Conservation (phyloP, 2,888 invertebrate species). For the Acanthopleura granulata region DNA sequence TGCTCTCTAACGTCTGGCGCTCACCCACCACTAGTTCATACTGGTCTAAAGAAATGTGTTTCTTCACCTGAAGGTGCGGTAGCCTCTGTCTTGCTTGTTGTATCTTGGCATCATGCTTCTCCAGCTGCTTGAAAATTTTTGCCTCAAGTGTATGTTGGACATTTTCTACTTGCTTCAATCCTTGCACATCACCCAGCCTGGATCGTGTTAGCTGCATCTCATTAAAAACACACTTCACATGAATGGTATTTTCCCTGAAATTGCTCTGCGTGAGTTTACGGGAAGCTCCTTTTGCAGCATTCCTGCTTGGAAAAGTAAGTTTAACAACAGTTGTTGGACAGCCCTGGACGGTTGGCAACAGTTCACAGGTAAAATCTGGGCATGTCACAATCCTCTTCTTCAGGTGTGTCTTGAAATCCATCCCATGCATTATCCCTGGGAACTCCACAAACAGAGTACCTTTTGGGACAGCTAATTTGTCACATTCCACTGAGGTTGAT, state of each 20-base stretch:
- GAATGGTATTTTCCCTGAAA: too few species aligned
- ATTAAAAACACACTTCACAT: too few species aligned
- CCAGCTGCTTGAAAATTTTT: not conserved
- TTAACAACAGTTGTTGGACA: not conserved
- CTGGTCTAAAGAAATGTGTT: not conserved
- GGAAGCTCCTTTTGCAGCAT: not conserved
- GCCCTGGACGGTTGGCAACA: not conserved
- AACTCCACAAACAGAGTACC: not conserved
- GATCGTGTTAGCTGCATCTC: not conserved
- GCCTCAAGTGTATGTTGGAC: not conserved
- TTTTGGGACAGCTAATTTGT: too few species aligned
- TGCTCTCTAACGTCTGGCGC: slow-evolving; percentile 35
- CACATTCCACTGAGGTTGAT: too few species aligned
- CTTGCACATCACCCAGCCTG: not conserved
- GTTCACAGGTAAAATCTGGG: not conserved
- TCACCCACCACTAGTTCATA: not conserved
- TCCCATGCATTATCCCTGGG: not conserved
- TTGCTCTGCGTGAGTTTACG: too few species aligned
- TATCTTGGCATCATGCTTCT: not conserved
- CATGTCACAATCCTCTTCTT: not conserved
- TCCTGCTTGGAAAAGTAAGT: not conserved
- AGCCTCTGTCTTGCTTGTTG: not conserved
- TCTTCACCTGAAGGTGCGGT: not conserved
- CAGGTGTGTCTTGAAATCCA: not conserved
- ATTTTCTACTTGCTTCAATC: not conserved